Conservation (phyloP, 92 coral and sea anemone genomes). For the Blastomussa wellsi region DNA sequence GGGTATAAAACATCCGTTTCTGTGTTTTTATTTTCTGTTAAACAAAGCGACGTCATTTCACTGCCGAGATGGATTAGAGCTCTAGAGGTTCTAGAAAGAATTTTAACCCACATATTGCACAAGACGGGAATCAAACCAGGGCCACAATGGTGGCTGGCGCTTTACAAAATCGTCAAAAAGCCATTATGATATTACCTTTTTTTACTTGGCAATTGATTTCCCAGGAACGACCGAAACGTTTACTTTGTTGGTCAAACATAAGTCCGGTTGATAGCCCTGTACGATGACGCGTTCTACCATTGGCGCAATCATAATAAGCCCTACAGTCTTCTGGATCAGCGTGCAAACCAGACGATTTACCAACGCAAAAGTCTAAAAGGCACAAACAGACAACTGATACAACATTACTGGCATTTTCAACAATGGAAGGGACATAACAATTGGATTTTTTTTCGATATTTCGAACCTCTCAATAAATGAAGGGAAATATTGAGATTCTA, state of each 20-base stretch:
- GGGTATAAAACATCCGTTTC: too few species aligned
- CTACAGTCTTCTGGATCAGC: constrained; percentile 57
- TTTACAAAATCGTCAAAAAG: too few species aligned
- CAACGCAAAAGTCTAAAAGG: constrained; percentile 40
- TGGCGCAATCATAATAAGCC: constrained; percentile 45
- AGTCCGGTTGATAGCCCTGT: constrained; percentile 31
- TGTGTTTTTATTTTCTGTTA: neutral
- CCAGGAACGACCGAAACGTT: constrained; percentile 4
- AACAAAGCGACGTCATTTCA: neutral
- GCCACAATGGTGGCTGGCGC: too few species aligned
- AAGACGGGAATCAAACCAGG: too few species aligned
- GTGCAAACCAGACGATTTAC: constrained; percentile 39
- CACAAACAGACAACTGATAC: neutral
- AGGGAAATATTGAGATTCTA: too few species aligned
- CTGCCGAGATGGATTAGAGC: neutral
- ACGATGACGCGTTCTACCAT: constrained; percentile 14
- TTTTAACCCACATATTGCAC: too few species aligned
- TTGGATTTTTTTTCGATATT: neutral
- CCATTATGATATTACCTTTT: constrained; percentile 26
- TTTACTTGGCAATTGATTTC: constrained; percentile 34
- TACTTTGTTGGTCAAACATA: constrained; percentile 34
- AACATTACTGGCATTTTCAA: neutral
- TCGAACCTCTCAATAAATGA: too few species aligned
- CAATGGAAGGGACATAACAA: neutral
- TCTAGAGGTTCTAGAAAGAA: too few species aligned